A percentile compares a stretch with the other conserved stretches of the same genome.
These are phyloP conservation scores for Gymnocheta viridis DNA, from an alignment of 2,888 invertebrate species.

Conservation along the genomic window DNA sequence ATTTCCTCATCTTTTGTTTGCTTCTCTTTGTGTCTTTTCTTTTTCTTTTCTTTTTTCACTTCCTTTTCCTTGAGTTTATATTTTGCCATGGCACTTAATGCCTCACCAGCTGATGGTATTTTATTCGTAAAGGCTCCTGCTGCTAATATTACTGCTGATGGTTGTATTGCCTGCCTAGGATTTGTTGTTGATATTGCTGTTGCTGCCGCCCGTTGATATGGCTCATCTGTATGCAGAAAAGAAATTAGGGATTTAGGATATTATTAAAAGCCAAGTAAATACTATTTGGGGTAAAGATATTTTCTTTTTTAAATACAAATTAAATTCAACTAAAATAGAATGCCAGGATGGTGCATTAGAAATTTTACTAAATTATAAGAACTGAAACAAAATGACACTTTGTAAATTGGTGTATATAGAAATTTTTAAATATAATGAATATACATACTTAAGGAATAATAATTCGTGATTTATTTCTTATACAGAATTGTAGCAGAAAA, in stretches of 20 bases:
- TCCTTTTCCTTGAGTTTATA: slow-evolving; percentile 60
- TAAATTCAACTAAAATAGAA: neutral
- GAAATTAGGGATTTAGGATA: slow-evolving; percentile 16
- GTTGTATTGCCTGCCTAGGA: slow-evolving; percentile 6
- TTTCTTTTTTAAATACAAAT: neutral
- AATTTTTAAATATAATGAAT: too few relatives aligned
- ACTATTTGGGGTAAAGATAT: neutral
- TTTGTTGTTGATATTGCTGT: slow-evolving; percentile 7
- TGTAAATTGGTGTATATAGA: too few relatives aligned
- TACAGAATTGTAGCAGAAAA: too few relatives aligned
- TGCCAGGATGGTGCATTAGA: neutral
- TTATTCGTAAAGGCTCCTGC: slow-evolving; percentile 29
- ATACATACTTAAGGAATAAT: too few relatives aligned
- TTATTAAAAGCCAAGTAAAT: slow-evolving; percentile 39
- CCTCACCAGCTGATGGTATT: neutral
- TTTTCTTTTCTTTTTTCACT: slow-evolving; percentile 62
- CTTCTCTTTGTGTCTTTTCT: slow-evolving; percentile 60
- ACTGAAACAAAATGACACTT: neutral
- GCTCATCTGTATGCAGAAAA: slow-evolving; percentile 71
- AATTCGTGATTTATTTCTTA: too few relatives aligned
- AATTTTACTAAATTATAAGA: neutral
- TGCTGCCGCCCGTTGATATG: slow-evolving; percentile 59
- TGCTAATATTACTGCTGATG: slow-evolving; percentile 23
- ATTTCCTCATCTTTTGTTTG: slow-evolving; percentile 23
- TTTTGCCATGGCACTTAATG: slow-evolving; percentile 46